A percentile compares a stretch with the other conserved stretches of the same genome.
phyloP scores from a whole-genome alignment of 2,797 vertebrate genomes.

The Myotis planiceps region DNA sequence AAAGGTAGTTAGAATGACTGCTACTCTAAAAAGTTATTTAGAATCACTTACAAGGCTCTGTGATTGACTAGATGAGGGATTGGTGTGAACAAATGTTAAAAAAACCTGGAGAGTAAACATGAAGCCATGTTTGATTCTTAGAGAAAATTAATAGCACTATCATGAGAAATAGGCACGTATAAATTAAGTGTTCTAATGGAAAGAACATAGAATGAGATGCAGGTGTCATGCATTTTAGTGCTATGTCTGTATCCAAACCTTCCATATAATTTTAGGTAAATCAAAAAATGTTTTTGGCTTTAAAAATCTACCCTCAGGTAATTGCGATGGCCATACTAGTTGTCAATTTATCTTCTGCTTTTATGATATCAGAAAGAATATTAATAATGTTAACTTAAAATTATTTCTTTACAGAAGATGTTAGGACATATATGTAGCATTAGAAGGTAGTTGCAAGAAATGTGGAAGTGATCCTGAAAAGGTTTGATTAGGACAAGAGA shows the following conservation, averaged over 20 bases:
- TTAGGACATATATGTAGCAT: neutral
- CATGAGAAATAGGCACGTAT: neutral
- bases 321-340: neutral
- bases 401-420: neutral
- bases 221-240: neutral
- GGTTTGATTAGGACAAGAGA: neutral
- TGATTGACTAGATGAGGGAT: neutral
- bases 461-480: neutral
- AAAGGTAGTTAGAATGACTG: neutral
- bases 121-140: neutral
- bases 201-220: neutral
- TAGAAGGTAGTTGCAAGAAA: neutral
- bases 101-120: neutral
- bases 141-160: neutral
- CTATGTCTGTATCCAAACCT: neutral
- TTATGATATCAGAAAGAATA: neutral
- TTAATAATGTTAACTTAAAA: neutral
- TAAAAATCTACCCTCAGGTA: neutral
- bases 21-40: neutral
- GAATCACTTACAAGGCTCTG: neutral
- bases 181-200: neutral
- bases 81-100: neutral
- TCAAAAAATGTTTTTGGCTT: neutral
- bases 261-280: neutral
- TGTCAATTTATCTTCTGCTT: neutral